Base-by-base conservation (phyloP, 2,888 invertebrate species). In the Plagodis dolabraria region DNA sequence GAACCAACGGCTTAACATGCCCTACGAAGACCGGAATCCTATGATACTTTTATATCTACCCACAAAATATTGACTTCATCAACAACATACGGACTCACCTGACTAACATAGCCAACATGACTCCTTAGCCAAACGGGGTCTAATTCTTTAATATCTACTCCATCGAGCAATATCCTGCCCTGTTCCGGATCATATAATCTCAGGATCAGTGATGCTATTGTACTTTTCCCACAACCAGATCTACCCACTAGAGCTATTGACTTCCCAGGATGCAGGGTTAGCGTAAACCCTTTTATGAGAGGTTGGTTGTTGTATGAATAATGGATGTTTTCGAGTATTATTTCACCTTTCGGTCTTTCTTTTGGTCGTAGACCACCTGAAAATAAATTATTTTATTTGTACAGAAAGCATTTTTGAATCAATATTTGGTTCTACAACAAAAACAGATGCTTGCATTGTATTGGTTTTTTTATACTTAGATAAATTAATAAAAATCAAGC, bases 171-270 rank as follows among this genome's bases (percentile, higher is more conserved):
- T 53, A 99, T 93, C 7, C 79, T 80, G 0, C 98, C 98, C 60
- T 84, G 75, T 5, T 92, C 87, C 0, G 98, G 98, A 80, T 99
- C 98, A 79, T 99, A 99, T 0, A 97, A 88, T 74, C 99, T 93
- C 50, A 99, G 87, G 64, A 99, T 92, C 1, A 99, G 92, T 0
- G 96, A 93, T 0, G 97, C 98, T 59, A 99, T 92, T 0, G 99
- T 99, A 50, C 98, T 98, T 86, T 99, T 99, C 0, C 99, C 99
- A 34, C 97, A 97, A 0, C 99, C 99, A 60, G 98, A 98, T 0
- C 97, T 93, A 0, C 99, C 99, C 0, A 99, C 96, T 11, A 96
- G 81, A 0, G 98, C 98, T 8, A 97, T 94, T 0, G 97, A 95
- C 64, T 94, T 94, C 8, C 96, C 96, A 0, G 96, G 94, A 0